Evolutionary conservation across 2,113 vertebrate genomes (phyloP).

Genomic region (Vidua chalybeata): DNA sequence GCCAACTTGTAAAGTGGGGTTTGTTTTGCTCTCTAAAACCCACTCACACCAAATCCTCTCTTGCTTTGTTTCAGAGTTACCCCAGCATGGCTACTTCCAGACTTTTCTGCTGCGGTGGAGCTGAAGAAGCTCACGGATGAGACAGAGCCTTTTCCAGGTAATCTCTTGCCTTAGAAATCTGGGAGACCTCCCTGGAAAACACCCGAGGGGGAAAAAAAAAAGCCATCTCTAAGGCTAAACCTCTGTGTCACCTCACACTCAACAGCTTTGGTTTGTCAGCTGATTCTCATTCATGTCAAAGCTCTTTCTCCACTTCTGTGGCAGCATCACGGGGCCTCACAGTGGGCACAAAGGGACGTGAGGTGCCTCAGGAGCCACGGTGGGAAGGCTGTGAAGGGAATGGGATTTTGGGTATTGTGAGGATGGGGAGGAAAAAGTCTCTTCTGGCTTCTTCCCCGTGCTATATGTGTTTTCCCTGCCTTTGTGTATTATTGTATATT

Average conservation of each 20-base stretch:
- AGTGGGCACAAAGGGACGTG: not conserved
- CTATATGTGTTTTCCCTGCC: not conserved
- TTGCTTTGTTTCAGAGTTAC: not conserved
- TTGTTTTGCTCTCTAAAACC: not conserved
- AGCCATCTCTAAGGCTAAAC: not conserved
- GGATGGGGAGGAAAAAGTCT: slow-evolving; percentile 2
- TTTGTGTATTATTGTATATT: slow-evolving; percentile 35
- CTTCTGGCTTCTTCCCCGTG: not conserved
- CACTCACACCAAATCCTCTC: not conserved
- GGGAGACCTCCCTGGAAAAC: not conserved
- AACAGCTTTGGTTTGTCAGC: not conserved
- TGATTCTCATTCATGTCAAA: not conserved
- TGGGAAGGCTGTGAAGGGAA: not conserved
- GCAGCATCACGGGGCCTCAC: not conserved
- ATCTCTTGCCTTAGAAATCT: not conserved
- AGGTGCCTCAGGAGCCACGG: not conserved
- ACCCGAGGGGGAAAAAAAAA: rapidly evolving
- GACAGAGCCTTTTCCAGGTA: not conserved
- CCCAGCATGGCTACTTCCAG: not conserved
- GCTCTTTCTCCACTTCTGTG: not conserved
- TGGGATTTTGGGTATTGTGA: not conserved
- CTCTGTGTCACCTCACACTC: not conserved
- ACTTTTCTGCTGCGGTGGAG: not conserved
- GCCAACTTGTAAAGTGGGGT: not conserved
- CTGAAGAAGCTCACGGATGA: not conserved